Base-by-base conservation (phyloP, 2,113 vertebrate genomes). In the Corapipo altera region DNA sequence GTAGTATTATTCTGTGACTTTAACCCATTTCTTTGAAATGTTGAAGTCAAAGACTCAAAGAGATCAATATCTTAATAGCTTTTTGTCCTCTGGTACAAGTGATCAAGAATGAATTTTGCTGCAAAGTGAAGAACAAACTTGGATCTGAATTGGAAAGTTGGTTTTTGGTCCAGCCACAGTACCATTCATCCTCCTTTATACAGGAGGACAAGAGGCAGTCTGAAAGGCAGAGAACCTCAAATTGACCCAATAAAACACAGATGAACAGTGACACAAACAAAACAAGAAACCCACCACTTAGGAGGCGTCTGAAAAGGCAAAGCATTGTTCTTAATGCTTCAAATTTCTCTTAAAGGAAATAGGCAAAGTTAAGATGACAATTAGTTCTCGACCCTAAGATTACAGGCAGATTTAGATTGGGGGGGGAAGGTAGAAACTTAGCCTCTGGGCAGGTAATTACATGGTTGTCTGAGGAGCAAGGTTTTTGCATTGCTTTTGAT, bases 401-500 rank as follows among this genome's bases (percentile, higher is more conserved):
- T 83, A 67, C 49, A 86, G 90, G 15, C 44, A 76, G 48, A 88
- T 85, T 95, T 89, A 75, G 33, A 78, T 8, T 90, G 72, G 61
- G 37, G 17, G 22, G 19, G 52, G 32, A 23, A 87, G 67, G 59
- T 62, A 90, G 79, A 88, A 94, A 67, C 15, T 79, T 94, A 85
- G 66, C 66, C n/a, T 32, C 65, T 78, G 55, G 44, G 85, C 85
- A 88, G 70, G 77, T 93, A 81, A 85, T 90, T 77, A 81, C 1
- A 1, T 54, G 75, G 76, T 71, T 94, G 88, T 93, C 57, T 88
- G 89, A 88, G 79, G 41, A 94, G 72, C 32, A 74, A 71, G 22
- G 9, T 7, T 96, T 95, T 96, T 96, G 91, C 92, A 96, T 96
- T 78, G 69, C 92, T 95, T 97, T 96, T 96, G 85, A 92, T 96